These are phyloP conservation scores for Diadema setosum DNA, from an alignment of 35 echinoderm and acorn worm genomes.

Conservation along the genomic window DNA sequence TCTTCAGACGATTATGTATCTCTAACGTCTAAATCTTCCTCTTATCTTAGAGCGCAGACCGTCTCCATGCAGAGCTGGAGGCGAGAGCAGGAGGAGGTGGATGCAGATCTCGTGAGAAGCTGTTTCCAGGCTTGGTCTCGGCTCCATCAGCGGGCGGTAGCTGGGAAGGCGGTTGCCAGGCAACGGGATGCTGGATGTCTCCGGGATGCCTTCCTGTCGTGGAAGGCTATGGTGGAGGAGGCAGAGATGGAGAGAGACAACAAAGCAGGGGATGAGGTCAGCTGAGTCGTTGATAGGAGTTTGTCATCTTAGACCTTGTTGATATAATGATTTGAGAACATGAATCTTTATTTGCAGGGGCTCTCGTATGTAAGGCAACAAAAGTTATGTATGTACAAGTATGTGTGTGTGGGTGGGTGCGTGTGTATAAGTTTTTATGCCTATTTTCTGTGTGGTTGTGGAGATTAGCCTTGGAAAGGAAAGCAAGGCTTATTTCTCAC, in stretches of 20 bases:
- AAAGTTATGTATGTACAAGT: too few relatives aligned
- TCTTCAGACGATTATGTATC: neutral
- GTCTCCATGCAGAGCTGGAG: neutral
- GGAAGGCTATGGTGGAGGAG: neutral
- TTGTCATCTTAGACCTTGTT: too few relatives aligned
- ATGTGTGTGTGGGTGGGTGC: too few relatives aligned
- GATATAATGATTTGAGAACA: too few relatives aligned
- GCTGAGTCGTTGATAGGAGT: too few relatives aligned
- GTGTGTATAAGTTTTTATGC: too few relatives aligned
- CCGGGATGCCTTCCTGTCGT: neutral
- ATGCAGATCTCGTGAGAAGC: neutral
- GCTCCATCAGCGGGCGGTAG: neutral
- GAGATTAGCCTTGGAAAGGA: too few relatives aligned
- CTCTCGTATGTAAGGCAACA: too few relatives aligned
- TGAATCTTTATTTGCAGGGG: too few relatives aligned
- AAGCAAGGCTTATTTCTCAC: too few relatives aligned
- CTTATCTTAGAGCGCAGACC: neutral
- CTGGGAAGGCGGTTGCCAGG: neutral
- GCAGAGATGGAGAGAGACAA: neutral
- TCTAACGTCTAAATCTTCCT: neutral
- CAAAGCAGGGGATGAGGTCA: neutral
- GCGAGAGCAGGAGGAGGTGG: neutral
- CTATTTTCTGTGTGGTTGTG: too few relatives aligned
- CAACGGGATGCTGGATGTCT: neutral
- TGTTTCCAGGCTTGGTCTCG: slow-evolving; percentile 7